These are phyloP conservation scores for Peromyscus nudipes DNA, from an alignment of 2,797 vertebrate genomes.

Conservation along the genomic window DNA sequence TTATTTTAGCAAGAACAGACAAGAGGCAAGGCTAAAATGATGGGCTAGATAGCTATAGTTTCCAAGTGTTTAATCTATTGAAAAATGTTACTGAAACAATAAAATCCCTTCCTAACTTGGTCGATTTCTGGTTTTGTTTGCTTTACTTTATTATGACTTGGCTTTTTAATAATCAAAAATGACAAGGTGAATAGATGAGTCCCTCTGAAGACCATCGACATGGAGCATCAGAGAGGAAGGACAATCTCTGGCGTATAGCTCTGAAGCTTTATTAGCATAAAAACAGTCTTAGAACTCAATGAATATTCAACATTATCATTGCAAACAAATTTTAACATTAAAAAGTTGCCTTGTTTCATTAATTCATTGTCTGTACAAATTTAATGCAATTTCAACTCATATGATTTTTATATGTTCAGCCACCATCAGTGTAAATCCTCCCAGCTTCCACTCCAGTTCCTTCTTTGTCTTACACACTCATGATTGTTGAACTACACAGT, in stretches of 20 bases:
- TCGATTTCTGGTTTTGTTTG: background rate
- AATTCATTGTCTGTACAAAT: background rate
- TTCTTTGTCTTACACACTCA: background rate
- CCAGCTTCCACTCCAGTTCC: background rate
- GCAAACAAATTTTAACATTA: background rate
- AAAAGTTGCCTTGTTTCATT: background rate
- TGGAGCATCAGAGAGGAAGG: slow-evolving; percentile 1
- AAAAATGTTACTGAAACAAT: background rate
- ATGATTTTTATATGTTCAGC: slow-evolving; percentile 11
- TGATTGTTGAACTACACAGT: background rate
- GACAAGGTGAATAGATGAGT: background rate
- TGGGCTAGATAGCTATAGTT: background rate
- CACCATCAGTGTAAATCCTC: background rate
- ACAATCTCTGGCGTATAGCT: background rate
- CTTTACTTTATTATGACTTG: background rate
- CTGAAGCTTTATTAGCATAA: background rate
- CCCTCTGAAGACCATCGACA: background rate
- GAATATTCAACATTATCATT: background rate
- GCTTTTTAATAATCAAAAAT: background rate
- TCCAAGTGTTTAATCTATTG: background rate
- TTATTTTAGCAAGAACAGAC: background rate
- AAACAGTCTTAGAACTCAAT: background rate
- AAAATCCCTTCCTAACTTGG: background rate
- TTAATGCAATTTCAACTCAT: background rate
- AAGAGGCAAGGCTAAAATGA: background rate